Evolutionary conservation across 2,888 invertebrate species (phyloP), one percentile per base, ranked within the genome.

Genomic region (Diogma glabrata): DNA sequence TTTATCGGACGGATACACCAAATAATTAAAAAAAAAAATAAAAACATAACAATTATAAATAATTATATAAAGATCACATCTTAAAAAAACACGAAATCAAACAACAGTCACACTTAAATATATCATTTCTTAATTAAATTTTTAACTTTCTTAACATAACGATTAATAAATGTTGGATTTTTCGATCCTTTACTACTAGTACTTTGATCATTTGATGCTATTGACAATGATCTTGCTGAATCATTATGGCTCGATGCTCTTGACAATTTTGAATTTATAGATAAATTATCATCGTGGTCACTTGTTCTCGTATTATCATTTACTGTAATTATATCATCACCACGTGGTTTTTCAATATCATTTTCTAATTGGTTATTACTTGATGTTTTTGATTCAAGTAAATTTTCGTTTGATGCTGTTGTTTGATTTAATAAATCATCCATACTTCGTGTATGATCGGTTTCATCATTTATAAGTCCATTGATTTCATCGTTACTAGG

Each of bases 91-190:
- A n/a, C n/a, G n/a, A n/a, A n/a, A n/a, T n/a, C n/a, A n/a, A n/a
- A n/a, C n/a, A n/a, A n/a, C n/a, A n/a, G n/a, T n/a, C n/a, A n/a
- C n/a, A n/a, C n/a, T n/a, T n/a, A n/a, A n/a, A n/a, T n/a, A n/a
- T n/a, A 45, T 62, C 56, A 73, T 66, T 73, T 73, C 64, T 71
- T 72, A 56, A 79, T 84, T 66, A 86, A 75, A 72, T 83, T 82
- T 74, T 84, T 79, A 70, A 86, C 82, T 79, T 86, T 86, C 72
- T 84, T 85, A 60, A 86, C 83, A 71, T 85, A 86, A 67, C 82
- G 76, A 75, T 88, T 87, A 80, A 89, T 84, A 67, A 89, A 87
- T 69, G 87, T 87, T 65, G 81, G 81, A 68, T 81, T 82, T 63
- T 80, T 75, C 67, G 83, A 82, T 8, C 75, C 76, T 61, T 78